Conservation (phyloP, 2,888 invertebrate species). For the Drosophila neonasuta region DNA sequence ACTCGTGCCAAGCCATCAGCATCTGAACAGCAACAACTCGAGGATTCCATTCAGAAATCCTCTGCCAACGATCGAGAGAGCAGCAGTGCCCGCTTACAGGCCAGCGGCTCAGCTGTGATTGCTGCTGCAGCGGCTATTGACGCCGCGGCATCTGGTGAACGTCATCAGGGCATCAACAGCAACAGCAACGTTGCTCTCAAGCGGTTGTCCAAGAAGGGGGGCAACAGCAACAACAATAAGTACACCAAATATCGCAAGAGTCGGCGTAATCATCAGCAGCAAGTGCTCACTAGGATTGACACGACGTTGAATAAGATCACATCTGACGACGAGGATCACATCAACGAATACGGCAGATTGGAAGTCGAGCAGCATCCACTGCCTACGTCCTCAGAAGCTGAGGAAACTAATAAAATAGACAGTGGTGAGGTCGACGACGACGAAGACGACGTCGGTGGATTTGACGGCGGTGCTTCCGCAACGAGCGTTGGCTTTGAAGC, state of each 20-base stretch:
- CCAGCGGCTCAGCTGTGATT: conserved; percentile 54
- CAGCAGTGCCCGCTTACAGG: conserved; percentile 44
- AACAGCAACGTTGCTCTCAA: conserved; percentile 40
- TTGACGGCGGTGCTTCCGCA: conserved; percentile 19
- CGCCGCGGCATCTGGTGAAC: conserved; percentile 22
- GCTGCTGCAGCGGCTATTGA: conserved; percentile 62
- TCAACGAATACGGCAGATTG: conserved; percentile 40
- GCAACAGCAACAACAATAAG: conserved; percentile 47
- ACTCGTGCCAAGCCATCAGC: conserved; percentile 50
- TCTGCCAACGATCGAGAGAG: conserved; percentile 37
- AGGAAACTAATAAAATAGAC: conserved; percentile 18
- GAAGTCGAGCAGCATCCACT: conserved; percentile 25
- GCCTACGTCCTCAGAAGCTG: conserved; percentile 35
- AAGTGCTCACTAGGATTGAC: conserved; percentile 50
- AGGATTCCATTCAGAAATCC: conserved; percentile 25
- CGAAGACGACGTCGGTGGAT: conserved; percentile 13
- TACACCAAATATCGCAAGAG: conserved; percentile 71
- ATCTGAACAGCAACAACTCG: conserved; percentile 21
- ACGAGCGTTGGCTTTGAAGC: conserved; percentile 15
- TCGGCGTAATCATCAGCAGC: conserved; percentile 71
- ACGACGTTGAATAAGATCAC: conserved; percentile 25
- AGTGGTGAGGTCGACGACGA: background rate
- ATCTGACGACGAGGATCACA: conserved; percentile 23
- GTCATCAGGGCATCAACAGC: conserved; percentile 15
- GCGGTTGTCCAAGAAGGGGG: conserved; percentile 41